A percentile compares a stretch with the other conserved stretches of the same genome.
phyloP scores from a whole-genome alignment of 2,888 invertebrate species.

The Zygothrica quintamaculata region DNA sequence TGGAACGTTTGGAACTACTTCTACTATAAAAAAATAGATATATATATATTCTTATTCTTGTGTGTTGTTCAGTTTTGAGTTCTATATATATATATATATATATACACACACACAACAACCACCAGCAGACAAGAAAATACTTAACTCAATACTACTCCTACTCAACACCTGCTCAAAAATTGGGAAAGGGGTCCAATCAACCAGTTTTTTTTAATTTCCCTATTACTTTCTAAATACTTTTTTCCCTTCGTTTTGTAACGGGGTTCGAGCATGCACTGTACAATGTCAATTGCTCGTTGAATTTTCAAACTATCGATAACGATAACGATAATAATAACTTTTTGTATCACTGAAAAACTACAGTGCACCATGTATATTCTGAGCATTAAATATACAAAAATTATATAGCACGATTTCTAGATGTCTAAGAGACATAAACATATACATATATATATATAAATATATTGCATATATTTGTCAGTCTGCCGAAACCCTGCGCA shows the following conservation, averaged over 20 bases:
- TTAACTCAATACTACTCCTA: background rate
- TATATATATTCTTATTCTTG: conserved; percentile 39
- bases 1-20: conserved; percentile 50
- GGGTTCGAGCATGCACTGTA: conserved; percentile 25
- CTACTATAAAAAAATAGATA: no score
- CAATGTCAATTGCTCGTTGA: conserved; percentile 12
- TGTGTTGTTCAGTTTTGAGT: conserved; percentile 45
- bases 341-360: conserved; percentile 12
- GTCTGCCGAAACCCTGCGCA: conserved; percentile 34
- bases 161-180: background rate
- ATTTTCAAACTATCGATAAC: conserved; percentile 27
- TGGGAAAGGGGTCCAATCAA: conserved; percentile 24
- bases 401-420: conserved; percentile 21
- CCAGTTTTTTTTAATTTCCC: conserved; percentile 35
- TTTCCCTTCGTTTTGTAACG: no score
- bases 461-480: conserved; percentile 25
- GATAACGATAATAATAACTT: conserved; percentile 17
- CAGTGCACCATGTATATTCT: conserved; percentile 23
- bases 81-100: no score
- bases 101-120: no score
- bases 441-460: background rate
- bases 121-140: conserved; percentile 14
- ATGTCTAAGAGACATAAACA: background rate
- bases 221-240: no score
- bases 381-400: no score